Conservation (phyloP, 2,888 invertebrate species). For the Scrobipalpa atriplicella region DNA sequence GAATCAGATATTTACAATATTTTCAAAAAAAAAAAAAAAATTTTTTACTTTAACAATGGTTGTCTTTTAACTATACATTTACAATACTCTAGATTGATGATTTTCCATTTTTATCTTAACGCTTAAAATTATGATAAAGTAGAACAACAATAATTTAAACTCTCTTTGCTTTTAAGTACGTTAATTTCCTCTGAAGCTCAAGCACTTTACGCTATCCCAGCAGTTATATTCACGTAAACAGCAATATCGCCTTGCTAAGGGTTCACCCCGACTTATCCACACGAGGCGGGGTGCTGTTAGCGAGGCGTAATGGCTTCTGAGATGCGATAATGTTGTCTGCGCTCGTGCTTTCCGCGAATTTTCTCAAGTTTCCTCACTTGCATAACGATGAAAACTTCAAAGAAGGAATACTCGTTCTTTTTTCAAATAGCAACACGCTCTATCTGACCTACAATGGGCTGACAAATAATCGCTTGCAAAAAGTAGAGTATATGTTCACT, state of each 20-base stretch:
- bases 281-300: constrained; percentile 5
- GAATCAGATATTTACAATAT: neutral
- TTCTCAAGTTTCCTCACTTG: constrained; percentile 22
- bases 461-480: no score
- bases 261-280: constrained; percentile 14
- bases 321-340: constrained; percentile 22
- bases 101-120: no score
- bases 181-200: neutral
- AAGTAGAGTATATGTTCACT: no score
- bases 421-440: neutral
- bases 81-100: no score
- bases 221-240: constrained; percentile 9
- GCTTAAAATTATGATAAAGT: no score
- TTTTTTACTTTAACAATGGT: no score
- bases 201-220: neutral
- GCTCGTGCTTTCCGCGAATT: neutral
- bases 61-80: no score
- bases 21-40: no score
- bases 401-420: neutral
- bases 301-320: constrained; percentile 15
- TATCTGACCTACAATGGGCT: no score
- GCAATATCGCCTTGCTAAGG: constrained; percentile 1
- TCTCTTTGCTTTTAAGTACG: neutral
- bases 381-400: constrained; percentile 21
- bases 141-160: neutral